Evolutionary conservation across 1,140 invertebrate genomes (phyloP), one percentile per base, ranked within the genome.

Genomic region (Centruroides sculpturatus): DNA sequence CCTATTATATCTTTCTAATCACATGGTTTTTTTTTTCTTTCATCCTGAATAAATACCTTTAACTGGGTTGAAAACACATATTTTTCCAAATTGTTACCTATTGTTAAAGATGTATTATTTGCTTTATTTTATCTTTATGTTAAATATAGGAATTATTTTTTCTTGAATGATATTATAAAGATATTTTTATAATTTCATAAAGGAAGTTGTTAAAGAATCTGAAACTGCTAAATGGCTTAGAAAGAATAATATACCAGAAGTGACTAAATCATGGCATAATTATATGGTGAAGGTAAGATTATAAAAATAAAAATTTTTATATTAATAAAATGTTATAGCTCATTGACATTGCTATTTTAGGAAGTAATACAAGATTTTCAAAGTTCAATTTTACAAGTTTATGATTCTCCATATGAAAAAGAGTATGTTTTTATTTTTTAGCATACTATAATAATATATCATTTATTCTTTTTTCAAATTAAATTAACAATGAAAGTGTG

Each of bases 221-320:
- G 87, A 92, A 67, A 77, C 84, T 59, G 80, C 92, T 0, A 83
- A 86, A 58, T 96, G 85, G 78, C 86, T 82, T 0, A 79, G 83
- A 66, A 86, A 86, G 67, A 81, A 81, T 65, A 85, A 86, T 48
- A 72, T 94, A n/a, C 83, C 87, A 0, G 86, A 90, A 61, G 85
- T 89, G 4, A 88, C 85, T 1, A 86, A 90, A 13, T 88, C 86
- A 1, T 97, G 89, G 85, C 84, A 92, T 64, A 85, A 87, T 66
- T 94, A 90, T 69, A 92, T 92, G 89, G 79, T 86, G 0, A 88
- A 87, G 70, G 72, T 41, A 8, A 8, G 41, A 41, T 41, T 41
- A 41, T 23, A 71, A 66, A 62, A 41, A 13, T 34, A 11, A 13
- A 59, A 60, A 47, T 53, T 60, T 48, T 49, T 47, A 59, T 34